Evolutionary conservation across 2,113 vertebrate genomes (phyloP).

Genomic region (Corythornis cristatus): DNA sequence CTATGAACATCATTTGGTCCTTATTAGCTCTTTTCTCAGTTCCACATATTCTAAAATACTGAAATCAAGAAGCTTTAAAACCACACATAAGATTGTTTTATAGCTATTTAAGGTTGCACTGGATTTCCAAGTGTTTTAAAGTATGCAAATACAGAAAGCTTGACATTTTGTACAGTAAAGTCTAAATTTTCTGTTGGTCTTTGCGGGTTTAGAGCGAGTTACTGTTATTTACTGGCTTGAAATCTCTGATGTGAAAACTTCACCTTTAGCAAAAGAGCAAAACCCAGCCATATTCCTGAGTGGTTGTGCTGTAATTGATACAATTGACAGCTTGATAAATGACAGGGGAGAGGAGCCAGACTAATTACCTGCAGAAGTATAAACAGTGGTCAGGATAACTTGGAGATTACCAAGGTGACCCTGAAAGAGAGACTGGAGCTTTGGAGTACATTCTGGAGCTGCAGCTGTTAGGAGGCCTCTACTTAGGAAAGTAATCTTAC

Average conservation of each 20-base stretch:
- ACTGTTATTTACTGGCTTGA: neutral
- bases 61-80: neutral
- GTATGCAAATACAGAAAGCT: fast-evolving
- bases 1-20: neutral
- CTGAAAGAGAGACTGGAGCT: slow-evolving; percentile 48
- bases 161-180: neutral
- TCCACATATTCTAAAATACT: neutral
- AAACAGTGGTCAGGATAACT: slow-evolving; percentile 29
- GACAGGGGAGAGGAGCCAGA: slow-evolving; percentile 26
- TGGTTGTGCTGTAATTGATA: slow-evolving; percentile 48
- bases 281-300: neutral
- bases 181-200: neutral
- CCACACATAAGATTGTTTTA: fast-evolving
- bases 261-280: neutral
- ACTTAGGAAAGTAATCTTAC: slow-evolving; percentile 48
- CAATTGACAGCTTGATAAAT: slow-evolving; percentile 58
- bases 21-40: neutral
- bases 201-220: neutral
- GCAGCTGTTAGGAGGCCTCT: slow-evolving; percentile 48
- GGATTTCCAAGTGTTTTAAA: neutral
- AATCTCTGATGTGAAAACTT: neutral
- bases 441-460: slow-evolving; percentile 36
- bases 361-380: slow-evolving; percentile 56
- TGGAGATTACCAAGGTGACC: slow-evolving; percentile 47
- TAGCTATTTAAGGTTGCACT: neutral